A percentile compares a stretch with the other conserved stretches of the same genome.
Evolutionary conservation across 2,888 invertebrate species (phyloP).

Genomic region (Uloborus plumipes): DNA sequence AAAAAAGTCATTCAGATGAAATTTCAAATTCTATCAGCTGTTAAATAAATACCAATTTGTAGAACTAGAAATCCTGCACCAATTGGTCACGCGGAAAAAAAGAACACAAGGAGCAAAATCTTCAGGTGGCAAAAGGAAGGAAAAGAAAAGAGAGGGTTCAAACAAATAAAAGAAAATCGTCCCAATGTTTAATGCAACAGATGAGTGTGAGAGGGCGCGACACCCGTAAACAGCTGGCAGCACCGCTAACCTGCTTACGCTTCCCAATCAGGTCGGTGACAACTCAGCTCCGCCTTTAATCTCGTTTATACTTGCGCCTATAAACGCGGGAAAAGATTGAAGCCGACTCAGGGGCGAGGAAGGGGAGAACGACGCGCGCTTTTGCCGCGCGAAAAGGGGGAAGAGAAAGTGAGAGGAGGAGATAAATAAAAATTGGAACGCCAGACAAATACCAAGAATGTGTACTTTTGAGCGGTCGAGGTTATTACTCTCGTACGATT

Average conservation of each 20-base stretch:
- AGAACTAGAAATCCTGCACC: too few species aligned
- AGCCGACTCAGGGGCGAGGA: slow-evolving; percentile 7
- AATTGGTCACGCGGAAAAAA: slow-evolving; percentile 28
- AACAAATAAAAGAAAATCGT: slow-evolving; percentile 14
- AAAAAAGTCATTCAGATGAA: too few species aligned
- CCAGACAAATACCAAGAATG: slow-evolving; percentile 37
- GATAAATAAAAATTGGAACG: slow-evolving; percentile 35
- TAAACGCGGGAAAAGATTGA: slow-evolving; percentile 18
- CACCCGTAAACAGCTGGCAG: slow-evolving; percentile 49
- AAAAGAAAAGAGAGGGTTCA: slow-evolving; percentile 11
- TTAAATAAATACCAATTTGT: too few species aligned
- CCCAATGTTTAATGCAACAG: slow-evolving; percentile 63
- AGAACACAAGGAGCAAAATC: slow-evolving; percentile 4
- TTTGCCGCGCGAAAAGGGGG: slow-evolving; percentile 12
- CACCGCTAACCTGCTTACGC: slow-evolving; percentile 52
- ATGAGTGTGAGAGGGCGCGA: slow-evolving; percentile 45
- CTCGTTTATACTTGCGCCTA: slow-evolving; percentile 51
- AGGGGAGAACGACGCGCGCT: slow-evolving; percentile 12
- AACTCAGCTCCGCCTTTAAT: slow-evolving; percentile 59
- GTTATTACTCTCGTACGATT: slow-evolving; percentile 51
- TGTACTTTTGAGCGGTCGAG: slow-evolving; percentile 22
- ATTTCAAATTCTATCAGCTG: too few species aligned
- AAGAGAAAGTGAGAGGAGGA: slow-evolving; percentile 5
- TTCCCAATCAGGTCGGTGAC: slow-evolving; percentile 61
- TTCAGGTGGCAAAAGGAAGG: slow-evolving; percentile 33